Evolutionary conservation across 2,113 vertebrate genomes (phyloP).

Genomic region (Garra rufa): DNA sequence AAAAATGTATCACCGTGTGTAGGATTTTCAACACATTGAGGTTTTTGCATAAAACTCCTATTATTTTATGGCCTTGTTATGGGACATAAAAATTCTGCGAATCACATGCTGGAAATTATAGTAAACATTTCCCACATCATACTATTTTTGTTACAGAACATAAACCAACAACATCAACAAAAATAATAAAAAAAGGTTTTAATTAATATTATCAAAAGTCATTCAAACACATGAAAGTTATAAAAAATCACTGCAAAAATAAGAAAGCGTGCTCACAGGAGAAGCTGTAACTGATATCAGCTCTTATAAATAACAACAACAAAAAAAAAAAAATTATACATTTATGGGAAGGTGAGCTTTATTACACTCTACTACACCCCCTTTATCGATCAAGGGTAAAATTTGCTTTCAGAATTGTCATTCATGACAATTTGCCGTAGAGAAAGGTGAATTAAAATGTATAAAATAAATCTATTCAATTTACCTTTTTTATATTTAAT

Average conservation of each 20-base stretch:
- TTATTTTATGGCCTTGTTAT: background rate
- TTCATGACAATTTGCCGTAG: background rate
- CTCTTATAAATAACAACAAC: slow-evolving; percentile 76
- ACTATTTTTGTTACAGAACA: background rate
- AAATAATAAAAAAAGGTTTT: slow-evolving; percentile 62
- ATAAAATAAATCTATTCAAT: background rate
- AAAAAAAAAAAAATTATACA: slow-evolving; percentile 57
- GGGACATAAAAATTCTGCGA: background rate
- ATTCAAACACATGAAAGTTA: slow-evolving; percentile 64
- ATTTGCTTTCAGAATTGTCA: background rate
- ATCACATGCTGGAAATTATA: background rate
- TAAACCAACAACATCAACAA: slow-evolving; percentile 26
- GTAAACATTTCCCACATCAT: background rate
- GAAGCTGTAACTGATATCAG: slow-evolving; percentile 6
- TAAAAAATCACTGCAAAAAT: slow-evolving; percentile 68
- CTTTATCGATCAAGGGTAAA: background rate
- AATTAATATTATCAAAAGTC: slow-evolving; percentile 69
- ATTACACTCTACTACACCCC: slow-evolving; percentile 21
- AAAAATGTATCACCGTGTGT: background rate
- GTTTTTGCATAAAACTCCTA: too few species aligned
- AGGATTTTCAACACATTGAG: background rate
- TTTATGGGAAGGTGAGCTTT: slow-evolving; percentile 10
- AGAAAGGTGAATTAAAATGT: background rate
- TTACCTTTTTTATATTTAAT: background rate
- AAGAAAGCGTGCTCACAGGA: slow-evolving; percentile 5